Evolutionary conservation across 1,140 invertebrate genomes (phyloP), one percentile per base, ranked within the genome.

Genomic region (Lysiphlebus fabarum): DNA sequence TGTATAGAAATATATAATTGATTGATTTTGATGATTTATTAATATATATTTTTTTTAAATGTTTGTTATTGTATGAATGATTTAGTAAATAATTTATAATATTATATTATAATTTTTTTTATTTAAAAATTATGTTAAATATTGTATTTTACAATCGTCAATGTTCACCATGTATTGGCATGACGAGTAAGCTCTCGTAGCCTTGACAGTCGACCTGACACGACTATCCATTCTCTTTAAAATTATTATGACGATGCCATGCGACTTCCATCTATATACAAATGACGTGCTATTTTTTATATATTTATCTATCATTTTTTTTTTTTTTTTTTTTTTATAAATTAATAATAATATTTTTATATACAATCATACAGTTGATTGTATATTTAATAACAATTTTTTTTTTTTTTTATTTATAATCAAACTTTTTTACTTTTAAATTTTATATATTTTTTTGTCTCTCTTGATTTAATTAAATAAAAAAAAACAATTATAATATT

Each of bases 121-220:
- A 26, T 26, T 26, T 1, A n/a, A 26, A 26, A 26, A 26, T 26
- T 4, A 26, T 2, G 41, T 58, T 62, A 65, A 62, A 67, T 66
- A 69, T 71, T 70, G 66, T 62, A 59, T 63, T 70, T 64, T 37
- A 6, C 67, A 60, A 73, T 68, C 69, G 62, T 65, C 65, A 69
- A 61, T 57, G 50, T 64, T 60, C 58, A 67, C 34, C 42, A 61
- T 65, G 68, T 63, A 61, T 63, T 68, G 59, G 62, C 72, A 68
- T 74, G 72, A 75, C 73, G 66, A 65, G 65, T 67, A 67, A 58
- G 66, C 67, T 72, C 68, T 66, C 67, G 65, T 63, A 70, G 67
- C 74, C 74, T 76, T 76, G 74, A 75, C 73, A 76, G 69, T 69
- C 71, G 73, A 75, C 72, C 69, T 67, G 60, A 59, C 49, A 65